Conservation (phyloP, 2,888 invertebrate genomes). For the Bombylius major region DNA sequence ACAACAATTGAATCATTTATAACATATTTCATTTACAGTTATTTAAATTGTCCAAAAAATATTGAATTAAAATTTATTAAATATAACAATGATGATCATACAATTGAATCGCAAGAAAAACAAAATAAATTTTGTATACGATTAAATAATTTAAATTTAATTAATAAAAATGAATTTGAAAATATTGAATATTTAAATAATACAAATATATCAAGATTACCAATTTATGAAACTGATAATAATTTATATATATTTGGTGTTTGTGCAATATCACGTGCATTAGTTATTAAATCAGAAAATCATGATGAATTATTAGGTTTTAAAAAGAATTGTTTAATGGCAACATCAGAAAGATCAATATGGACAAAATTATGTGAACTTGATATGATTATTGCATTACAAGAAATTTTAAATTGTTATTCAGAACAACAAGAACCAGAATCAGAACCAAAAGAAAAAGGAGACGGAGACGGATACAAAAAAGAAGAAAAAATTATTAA, state of each 20-base stretch:
- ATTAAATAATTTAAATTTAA: too few relatives aligned
- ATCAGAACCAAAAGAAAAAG: too few relatives aligned
- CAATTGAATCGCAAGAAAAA: too few relatives aligned
- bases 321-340: slow-evolving; percentile 62
- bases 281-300: slow-evolving; percentile 37
- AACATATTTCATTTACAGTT: slow-evolving; percentile 47
- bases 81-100: slow-evolving; percentile 8
- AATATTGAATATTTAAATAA: background rate
- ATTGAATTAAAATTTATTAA: slow-evolving; percentile 37
- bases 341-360: slow-evolving; percentile 71
- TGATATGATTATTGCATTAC: slow-evolving; percentile 53
- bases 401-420: slow-evolving; percentile 30
- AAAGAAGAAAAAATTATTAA: slow-evolving; percentile 15
- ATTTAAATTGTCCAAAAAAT: slow-evolving; percentile 39
- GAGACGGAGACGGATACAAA: too few relatives aligned
- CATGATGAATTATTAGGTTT: slow-evolving; percentile 53
- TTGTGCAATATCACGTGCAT: slow-evolving; percentile 56
- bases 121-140: too few relatives aligned
- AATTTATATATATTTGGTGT: slow-evolving; percentile 60
- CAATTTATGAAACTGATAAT: slow-evolving; percentile 46
- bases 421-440: slow-evolving; percentile 16
- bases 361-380: slow-evolving; percentile 92
- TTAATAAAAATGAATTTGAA: background rate
- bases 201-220: slow-evolving; percentile 39
- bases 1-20: slow-evolving; percentile 51